Base-by-base conservation (phyloP, 2,888 invertebrate genomes). In the Isoperla grammatica region DNA sequence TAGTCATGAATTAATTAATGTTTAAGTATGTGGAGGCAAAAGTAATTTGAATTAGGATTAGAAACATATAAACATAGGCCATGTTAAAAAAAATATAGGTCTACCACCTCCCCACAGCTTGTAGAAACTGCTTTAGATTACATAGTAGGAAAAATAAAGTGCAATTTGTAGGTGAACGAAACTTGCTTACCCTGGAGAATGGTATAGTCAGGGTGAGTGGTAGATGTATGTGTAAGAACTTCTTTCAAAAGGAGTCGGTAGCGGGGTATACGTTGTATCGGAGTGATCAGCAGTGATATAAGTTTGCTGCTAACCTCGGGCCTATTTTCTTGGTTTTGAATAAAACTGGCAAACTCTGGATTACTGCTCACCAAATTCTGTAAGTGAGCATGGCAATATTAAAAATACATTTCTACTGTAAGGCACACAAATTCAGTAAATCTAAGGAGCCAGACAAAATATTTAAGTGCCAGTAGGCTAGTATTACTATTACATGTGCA, bases 181-280 rank as follows among this genome's bases (percentile, higher is more conserved):
- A 29, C 8, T 29, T 17, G 61, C 62, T 65, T 68, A 81, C 82
- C 79, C 70, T 78, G 77, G 0, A 83, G 70, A 12, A 74, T 69
- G 62, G 73, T 72, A 67, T 80, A 82, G 67, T 85, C 83, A 42
- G 75, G 73, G 69, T 85, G 81, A 11, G 77, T 76, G 13, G 73
- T 72, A 43, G 79, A 73, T 0, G 86, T 85, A 64, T 83, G 79
- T 22, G 80, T 75, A 23, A 86, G 68, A 8, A 90, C 79, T 71
- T 88, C 86, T 68, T 84, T 82, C 54, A 90, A 73, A 12, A 90
- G 74, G 45, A 90, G 74, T 68, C 85, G 83, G 71, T 90, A 90
- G 53, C 89, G 79, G 1, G 90, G 90, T 55, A 90, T 80, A 67
- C 90, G 76, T 71, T 90, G 90, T 66, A 90, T 86, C 12, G 90